These are phyloP conservation scores for Trachelipus rathkii DNA, from an alignment of 1,140 invertebrate genomes.

Conservation along the genomic window DNA sequence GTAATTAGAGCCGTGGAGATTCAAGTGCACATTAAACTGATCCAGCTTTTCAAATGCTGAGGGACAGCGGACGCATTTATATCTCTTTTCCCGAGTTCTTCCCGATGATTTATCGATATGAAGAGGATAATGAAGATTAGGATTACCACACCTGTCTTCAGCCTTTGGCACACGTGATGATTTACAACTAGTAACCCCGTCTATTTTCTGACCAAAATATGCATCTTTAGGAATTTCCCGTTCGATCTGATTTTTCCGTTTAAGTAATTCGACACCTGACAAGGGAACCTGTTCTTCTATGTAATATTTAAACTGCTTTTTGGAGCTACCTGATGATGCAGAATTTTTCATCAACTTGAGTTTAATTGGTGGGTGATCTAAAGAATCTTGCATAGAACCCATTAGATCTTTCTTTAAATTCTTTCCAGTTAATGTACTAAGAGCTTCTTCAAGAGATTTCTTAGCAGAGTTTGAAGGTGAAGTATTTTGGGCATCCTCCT, in stretches of 20 bases:
- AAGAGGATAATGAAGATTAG: slow-evolving; percentile 70
- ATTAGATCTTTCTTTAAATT: not conserved
- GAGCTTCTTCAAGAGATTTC: slow-evolving; percentile 17
- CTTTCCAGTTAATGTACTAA: slow-evolving; percentile 20
- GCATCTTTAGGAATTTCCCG: slow-evolving; percentile 9
- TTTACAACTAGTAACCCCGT: slow-evolving; percentile 1
- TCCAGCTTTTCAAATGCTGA: slow-evolving; percentile 80
- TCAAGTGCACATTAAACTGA: slow-evolving; percentile 76
- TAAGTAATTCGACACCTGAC: slow-evolving; percentile 57
- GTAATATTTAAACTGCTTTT: slow-evolving; percentile 42
- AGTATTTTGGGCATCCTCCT: slow-evolving; percentile 18
- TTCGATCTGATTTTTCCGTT: slow-evolving; percentile 42
- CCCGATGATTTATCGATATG: slow-evolving; percentile 64
- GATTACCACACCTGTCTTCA: slow-evolving; percentile 57
- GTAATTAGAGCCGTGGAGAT: slow-evolving; percentile 76
- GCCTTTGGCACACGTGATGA: slow-evolving; percentile 17
- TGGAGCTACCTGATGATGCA: slow-evolving; percentile 24
- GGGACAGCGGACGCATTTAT: slow-evolving; percentile 80
- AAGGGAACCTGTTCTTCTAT: slow-evolving; percentile 53
- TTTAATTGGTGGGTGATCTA: slow-evolving; percentile 39
- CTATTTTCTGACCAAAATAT: slow-evolving; percentile 27
- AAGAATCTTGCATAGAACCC: not conserved
- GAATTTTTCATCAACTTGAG: slow-evolving; percentile 33
- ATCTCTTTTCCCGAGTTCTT: slow-evolving; percentile 67
- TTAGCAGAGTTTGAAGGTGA: not conserved